Percentiles rank a stretch among this genome's conserved stretches.
phyloP scores from a whole-genome alignment of 1,140 invertebrate species.

The Lasaia peninsularis region DNA sequence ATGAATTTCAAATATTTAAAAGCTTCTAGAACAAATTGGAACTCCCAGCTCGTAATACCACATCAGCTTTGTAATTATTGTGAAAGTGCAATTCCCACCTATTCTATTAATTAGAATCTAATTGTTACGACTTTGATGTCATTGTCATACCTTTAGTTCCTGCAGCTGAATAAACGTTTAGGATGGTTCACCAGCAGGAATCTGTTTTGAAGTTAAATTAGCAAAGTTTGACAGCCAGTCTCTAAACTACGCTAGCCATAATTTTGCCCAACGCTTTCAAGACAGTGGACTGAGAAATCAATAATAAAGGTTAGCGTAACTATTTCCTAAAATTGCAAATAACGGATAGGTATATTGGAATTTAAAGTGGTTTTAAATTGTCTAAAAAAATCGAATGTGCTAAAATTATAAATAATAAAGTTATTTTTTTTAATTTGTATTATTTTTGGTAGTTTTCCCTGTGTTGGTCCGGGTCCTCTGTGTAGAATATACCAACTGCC shows the following conservation, averaged over 20 bases:
- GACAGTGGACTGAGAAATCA: constrained; percentile 45
- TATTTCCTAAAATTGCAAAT: too few relatives aligned
- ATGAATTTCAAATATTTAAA: too few relatives aligned
- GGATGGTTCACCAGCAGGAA: constrained; percentile 57
- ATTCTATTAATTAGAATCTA: constrained; percentile 23
- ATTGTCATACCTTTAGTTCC: constrained; percentile 51
- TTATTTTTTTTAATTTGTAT: too few relatives aligned
- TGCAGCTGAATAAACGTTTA: constrained; percentile 59
- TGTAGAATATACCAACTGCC: too few relatives aligned
- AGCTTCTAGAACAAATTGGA: not conserved
- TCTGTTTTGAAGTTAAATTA: constrained; percentile 75
- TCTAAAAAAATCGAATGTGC: too few relatives aligned
- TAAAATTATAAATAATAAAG: too few relatives aligned
- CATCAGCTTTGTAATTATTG: constrained; percentile 20
- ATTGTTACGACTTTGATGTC: constrained; percentile 31
- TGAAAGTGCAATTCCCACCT: constrained; percentile 4
- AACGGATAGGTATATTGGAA: too few relatives aligned
- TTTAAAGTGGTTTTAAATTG: too few relatives aligned
- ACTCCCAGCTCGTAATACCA: constrained; percentile 3
- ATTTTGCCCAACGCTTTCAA: constrained; percentile 57
- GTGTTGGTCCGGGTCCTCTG: too few relatives aligned
- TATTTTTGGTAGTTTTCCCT: too few relatives aligned
- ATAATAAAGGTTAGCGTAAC: constrained; percentile 5
- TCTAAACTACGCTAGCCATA: constrained; percentile 67
- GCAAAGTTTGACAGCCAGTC: constrained; percentile 73